Evolutionary conservation across 1,140 invertebrate species (phyloP).

Genomic region (Pseudomyrmex concolor): DNA sequence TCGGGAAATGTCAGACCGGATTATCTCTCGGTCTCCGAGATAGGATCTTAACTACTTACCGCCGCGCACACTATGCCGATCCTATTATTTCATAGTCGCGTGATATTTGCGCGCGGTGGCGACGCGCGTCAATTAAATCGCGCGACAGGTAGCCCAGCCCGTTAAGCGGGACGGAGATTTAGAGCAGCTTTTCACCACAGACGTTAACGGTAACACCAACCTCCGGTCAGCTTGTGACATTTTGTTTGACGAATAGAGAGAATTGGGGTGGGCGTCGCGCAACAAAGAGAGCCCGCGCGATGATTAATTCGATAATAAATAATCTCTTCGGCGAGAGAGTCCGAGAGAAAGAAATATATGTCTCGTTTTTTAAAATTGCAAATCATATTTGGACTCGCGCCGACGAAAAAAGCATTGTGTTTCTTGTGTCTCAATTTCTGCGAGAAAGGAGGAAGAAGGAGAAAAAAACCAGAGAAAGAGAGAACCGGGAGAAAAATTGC

Average conservation of each 20-base stretch:
- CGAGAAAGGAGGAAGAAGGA: background rate
- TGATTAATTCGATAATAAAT: constrained; percentile 42
- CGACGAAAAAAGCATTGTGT: constrained; percentile 8
- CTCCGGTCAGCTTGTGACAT: constrained; percentile 7
- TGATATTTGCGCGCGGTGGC: constrained; percentile 36
- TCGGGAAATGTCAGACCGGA: constrained; percentile 29
- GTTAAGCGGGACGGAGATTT: constrained; percentile 32
- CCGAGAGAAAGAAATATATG: background rate
- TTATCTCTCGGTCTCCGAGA: constrained; percentile 37
- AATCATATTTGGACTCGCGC: constrained; percentile 42
- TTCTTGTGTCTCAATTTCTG: constrained; percentile 36
- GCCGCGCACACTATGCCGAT: background rate
- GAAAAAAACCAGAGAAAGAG: background rate
- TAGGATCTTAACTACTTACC: constrained; percentile 43
- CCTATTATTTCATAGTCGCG: constrained; percentile 56
- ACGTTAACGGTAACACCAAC: constrained; percentile 30
- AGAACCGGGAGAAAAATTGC: background rate
- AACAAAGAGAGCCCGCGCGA: background rate
- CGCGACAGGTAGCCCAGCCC: constrained; percentile 17
- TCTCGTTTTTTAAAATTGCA: constrained; percentile 32
- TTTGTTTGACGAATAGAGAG: background rate
- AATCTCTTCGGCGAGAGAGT: constrained; percentile 10
- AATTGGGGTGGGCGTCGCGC: constrained; percentile 19
- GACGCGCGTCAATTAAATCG: constrained; percentile 62
- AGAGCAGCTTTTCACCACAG: constrained; percentile 9